A percentile compares a stretch with the other conserved stretches of the same genome.
Conservation (phyloP, 2,888 invertebrate genomes). For the Allygus modestus region DNA sequence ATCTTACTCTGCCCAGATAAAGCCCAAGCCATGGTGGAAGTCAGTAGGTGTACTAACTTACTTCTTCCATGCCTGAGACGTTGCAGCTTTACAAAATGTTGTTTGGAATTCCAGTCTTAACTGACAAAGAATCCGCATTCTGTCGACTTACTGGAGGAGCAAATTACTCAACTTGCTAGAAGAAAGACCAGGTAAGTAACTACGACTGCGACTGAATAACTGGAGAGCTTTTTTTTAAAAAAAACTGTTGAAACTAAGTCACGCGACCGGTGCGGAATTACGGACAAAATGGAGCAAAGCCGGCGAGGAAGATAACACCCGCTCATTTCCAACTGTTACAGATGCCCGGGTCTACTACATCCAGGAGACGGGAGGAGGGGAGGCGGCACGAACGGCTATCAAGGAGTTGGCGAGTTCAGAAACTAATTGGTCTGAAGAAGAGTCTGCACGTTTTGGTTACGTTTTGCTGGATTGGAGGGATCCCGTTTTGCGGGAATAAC, state of each 20-base stretch:
- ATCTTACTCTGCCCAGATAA: no score
- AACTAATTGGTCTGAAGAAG: background rate
- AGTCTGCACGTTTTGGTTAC: background rate
- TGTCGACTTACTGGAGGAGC: conserved; percentile 9
- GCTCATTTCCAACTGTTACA: conserved; percentile 37
- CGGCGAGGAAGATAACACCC: background rate
- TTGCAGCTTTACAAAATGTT: no score
- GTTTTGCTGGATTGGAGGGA: background rate
- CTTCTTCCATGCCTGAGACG: no score
- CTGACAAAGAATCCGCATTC: background rate
- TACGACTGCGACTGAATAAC: conserved; percentile 21
- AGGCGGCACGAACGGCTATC: background rate
- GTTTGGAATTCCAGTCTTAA: no score
- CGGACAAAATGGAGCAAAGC: background rate
- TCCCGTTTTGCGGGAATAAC: no score
- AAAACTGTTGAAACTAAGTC: background rate
- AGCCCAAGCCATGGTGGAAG: no score
- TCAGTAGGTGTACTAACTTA: no score
- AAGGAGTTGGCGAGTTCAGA: background rate
- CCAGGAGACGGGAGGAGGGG: background rate
- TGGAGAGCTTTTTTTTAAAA: background rate
- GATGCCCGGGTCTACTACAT: background rate
- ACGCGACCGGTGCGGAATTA: background rate
- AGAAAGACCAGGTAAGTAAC: conserved; percentile 21
- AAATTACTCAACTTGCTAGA: background rate